Evolutionary conservation across 2,888 invertebrate genomes (phyloP), one percentile per base, ranked within the genome.

Genomic region (Agrenia bidenticulata): DNA sequence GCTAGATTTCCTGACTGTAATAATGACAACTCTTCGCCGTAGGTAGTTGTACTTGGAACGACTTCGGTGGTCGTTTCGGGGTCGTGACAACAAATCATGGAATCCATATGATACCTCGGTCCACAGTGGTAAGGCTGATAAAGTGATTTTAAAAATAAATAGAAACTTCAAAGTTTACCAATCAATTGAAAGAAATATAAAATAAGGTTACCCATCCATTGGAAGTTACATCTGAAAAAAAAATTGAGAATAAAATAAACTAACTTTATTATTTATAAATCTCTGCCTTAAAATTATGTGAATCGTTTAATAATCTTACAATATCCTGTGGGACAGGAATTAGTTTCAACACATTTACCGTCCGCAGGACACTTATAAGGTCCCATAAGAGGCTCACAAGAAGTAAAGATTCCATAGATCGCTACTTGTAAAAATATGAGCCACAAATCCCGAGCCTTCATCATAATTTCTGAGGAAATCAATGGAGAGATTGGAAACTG

Each of bases 61-160:
- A 32, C 11, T 4, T 32, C 11, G 32, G 45, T 27, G 26, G 45
- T 49, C 9, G 51, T 2, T 19, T 39, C 56, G 42, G 27, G 24
- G 17, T 50, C 56, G 39, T 54, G 21, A 27, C 69, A 69, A 32
- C 69, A 69, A 26, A 66, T 42, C 51, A 63, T 69, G 15, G 63
- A 63, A 24, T 69, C 61, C 1, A 69, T 63, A n/a, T 49, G 32
- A 7, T 69, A 19, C 26, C 49, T 55, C n/a, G 69, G 69, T 9
- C 69, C 69, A 50, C 69, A 69, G 13, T 63, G 66, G 53, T 65
- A 69, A 19, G 63, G 60, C 69, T 69, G 32, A 63, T 17, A 54
- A 19, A 1, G n/a, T 49, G 11, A 17, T 19, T 13, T 13, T 9
- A 17, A 13, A 15, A 53, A 23, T 13, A 24, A 53, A 53, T 53